Base-by-base conservation (phyloP, 2,888 invertebrate genomes). In the Geophilus truncorum region DNA sequence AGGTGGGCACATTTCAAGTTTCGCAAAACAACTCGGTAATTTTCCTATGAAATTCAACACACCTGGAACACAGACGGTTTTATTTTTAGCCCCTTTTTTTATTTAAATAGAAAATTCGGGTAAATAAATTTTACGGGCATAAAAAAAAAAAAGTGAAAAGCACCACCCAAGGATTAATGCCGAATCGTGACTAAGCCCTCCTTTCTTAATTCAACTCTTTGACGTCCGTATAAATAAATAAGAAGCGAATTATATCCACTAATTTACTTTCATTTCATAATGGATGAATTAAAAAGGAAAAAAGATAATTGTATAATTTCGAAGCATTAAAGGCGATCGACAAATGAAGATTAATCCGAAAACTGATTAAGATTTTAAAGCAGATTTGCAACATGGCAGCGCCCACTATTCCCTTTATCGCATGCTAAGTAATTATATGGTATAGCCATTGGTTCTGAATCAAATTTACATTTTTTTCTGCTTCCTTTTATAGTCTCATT, bases 341-440 rank as follows among this genome's bases (percentile, higher is more conserved):
- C 70, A 70, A 70, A 70, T 70, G 70, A 70, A 70, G 70, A 70
- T 70, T 70, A 70, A 70, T 70, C 70, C 70, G 28, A 70, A 28
- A 70, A 25, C 70, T 70, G 70, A 70, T 70, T 70, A 70, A 70
- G 70, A 70, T 70, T 70, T 70, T 23, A 70, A 28, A 23, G 4
- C 10, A 70, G 70, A 70, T 70, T 70, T 28, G 70, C 25, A 25
- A 28, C 28, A 28, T 28, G 28, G 70, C 70, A 28, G 23, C 70
- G 70, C 70, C 70, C 70, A 70, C 70, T n/a, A 4, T 9, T 23
- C 10, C 25, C 10, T 70, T 70, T 28, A 28, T 28, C 70, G 23
- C 51, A 57, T 7, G 23, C 28, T 70, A 10, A 23, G 28, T 70
- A 70, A 70, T 70, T 70, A 70, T 70, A 70, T 12, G 28, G 28